Conservation (phyloP, 2,797 vertebrate species). For the Prunella strophiata region DNA sequence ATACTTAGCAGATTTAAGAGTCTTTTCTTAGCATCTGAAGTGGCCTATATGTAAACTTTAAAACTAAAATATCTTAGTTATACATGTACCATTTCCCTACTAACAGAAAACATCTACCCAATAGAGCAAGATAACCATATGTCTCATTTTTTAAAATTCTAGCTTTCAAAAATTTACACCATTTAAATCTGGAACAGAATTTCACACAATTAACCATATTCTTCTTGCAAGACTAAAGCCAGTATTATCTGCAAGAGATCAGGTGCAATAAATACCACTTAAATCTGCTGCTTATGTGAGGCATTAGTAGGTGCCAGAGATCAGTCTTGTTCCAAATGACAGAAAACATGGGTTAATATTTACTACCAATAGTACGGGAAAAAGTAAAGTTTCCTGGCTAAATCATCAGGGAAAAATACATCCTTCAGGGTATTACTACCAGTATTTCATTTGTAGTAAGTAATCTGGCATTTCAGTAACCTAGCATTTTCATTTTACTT, state of each 20-base stretch:
- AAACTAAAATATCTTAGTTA: background rate
- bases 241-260: background rate
- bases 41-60: background rate
- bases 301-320: background rate
- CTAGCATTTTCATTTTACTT: background rate
- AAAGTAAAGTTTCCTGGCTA: background rate
- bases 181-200: background rate
- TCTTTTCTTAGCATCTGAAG: background rate
- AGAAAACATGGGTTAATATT: background rate
- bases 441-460: background rate
- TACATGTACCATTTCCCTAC: background rate
- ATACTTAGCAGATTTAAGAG: background rate
- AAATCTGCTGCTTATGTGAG: background rate
- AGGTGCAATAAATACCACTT: background rate
- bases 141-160: background rate
- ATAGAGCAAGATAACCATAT: background rate
- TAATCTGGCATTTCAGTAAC: background rate
- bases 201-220: background rate
- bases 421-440: background rate
- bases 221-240: background rate
- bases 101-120: background rate
- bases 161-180: background rate
- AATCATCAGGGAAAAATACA: rapidly evolving
- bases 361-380: rapidly evolving
- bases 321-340: background rate